These are phyloP conservation scores for Malthinus seriepunctatus DNA, from an alignment of 2,888 invertebrate species.

Conservation along the genomic window DNA sequence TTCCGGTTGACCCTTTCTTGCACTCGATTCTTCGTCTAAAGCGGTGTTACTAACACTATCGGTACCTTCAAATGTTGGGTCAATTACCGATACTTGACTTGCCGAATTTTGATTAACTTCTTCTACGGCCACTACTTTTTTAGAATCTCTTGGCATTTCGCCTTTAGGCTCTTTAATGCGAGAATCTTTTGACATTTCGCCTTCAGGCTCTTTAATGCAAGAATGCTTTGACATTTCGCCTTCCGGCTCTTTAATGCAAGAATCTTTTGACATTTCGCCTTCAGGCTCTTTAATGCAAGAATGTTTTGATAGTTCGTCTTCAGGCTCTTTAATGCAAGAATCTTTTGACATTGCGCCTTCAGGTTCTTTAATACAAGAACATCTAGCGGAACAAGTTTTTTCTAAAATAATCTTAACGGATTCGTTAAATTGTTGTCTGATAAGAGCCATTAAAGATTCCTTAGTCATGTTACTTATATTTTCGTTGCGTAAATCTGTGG, in stretches of 20 bases:
- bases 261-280: no score
- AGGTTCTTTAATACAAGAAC: neutral
- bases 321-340: neutral
- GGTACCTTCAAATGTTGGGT: no score
- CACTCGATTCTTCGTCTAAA: no score
- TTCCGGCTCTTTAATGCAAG: neutral
- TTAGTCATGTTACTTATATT: slow-evolving; percentile 4
- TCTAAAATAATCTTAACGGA: neutral
- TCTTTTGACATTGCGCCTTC: neutral
- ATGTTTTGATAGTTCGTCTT: neutral
- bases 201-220: neutral
- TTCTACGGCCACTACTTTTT: no score
- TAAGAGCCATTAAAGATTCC: slow-evolving; percentile 3
- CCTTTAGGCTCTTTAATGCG: no score
- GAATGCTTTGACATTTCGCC: no score
- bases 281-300: neutral
- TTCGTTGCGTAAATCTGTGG: neutral
- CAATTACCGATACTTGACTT: no score
- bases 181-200: neutral
- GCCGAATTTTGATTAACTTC: no score
- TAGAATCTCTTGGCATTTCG: no score
- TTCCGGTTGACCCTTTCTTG: no score
- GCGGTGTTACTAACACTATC: no score
- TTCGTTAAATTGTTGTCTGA: neutral
- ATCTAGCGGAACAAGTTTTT: neutral